A percentile compares a stretch with the other conserved stretches of the same genome.
phyloP scores from a whole-genome alignment of 2,888 invertebrate species.

The Macaria liturata region DNA sequence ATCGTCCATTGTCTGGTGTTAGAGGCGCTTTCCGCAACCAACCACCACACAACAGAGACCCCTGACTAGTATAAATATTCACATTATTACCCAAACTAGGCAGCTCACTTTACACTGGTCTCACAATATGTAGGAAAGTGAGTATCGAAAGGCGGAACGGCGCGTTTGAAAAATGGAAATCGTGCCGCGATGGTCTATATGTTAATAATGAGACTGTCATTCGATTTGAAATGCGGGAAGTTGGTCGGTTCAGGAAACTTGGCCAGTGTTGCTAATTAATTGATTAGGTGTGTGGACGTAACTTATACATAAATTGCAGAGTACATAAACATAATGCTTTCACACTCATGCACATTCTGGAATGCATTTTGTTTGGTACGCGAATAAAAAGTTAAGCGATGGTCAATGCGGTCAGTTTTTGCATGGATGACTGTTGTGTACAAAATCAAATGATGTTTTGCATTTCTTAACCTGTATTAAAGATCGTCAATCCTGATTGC shows the following conservation, averaged over 20 bases:
- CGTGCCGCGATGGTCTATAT: conserved; percentile 58
- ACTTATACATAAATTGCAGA: not conserved
- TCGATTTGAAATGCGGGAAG: conserved; percentile 44
- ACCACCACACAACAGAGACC: conserved; percentile 59
- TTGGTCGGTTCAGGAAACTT: conserved; percentile 19
- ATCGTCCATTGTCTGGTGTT: conserved; percentile 74
- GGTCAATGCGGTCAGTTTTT: no score
- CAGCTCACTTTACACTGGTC: conserved; percentile 51
- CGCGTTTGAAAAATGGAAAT: conserved; percentile 78
- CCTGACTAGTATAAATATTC: conserved; percentile 42
- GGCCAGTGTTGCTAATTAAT: not conserved
- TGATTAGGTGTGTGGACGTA: not conserved
- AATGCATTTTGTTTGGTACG: no score
- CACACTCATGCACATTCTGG: not conserved
- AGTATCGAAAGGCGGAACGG: conserved; percentile 79
- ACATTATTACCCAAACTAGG: conserved; percentile 48
- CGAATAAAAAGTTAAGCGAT: no score
- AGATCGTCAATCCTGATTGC: no score
- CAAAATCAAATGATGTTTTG: no score
- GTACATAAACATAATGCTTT: not conserved
- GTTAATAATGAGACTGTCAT: conserved; percentile 59
- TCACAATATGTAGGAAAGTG: conserved; percentile 62
- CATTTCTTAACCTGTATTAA: no score
- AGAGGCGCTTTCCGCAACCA: conserved; percentile 70
- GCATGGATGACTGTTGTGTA: no score